These are phyloP conservation scores for Litocranius walleri DNA, from an alignment of 2,113 vertebrate species.

Conservation along the genomic window DNA sequence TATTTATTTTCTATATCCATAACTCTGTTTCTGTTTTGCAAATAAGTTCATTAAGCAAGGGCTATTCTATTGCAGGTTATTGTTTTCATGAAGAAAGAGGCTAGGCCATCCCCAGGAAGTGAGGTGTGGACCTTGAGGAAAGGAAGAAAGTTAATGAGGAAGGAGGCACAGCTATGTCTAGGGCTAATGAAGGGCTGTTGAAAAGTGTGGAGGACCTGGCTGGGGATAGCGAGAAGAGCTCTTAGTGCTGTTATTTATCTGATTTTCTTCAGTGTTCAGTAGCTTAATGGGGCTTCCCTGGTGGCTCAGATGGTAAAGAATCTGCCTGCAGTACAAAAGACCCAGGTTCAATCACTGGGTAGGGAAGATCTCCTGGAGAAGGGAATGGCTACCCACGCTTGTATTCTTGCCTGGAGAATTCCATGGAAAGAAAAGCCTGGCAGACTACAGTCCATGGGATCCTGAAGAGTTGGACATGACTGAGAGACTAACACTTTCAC, in stretches of 20 bases:
- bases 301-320: background rate
- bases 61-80: background rate
- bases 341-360: background rate
- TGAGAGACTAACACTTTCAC: background rate
- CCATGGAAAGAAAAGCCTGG: background rate
- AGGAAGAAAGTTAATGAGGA: background rate
- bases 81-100: background rate
- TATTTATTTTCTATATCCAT: background rate
- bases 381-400: background rate
- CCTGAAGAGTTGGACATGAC: background rate
- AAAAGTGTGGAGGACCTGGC: background rate
- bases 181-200: background rate
- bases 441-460: background rate
- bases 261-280: background rate
- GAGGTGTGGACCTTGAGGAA: background rate
- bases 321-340: background rate
- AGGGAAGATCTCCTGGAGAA: background rate
- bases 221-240: background rate
- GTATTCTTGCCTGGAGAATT: background rate
- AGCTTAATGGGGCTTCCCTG: background rate
- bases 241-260: background rate
- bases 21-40: background rate
- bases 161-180: background rate
- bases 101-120: background rate
- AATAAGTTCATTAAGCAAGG: background rate